Percentiles rank a stretch among this genome's conserved stretches.
These are phyloP conservation scores for Troides aeacus DNA, from an alignment of 2,888 invertebrate species.

Conservation along the genomic window DNA sequence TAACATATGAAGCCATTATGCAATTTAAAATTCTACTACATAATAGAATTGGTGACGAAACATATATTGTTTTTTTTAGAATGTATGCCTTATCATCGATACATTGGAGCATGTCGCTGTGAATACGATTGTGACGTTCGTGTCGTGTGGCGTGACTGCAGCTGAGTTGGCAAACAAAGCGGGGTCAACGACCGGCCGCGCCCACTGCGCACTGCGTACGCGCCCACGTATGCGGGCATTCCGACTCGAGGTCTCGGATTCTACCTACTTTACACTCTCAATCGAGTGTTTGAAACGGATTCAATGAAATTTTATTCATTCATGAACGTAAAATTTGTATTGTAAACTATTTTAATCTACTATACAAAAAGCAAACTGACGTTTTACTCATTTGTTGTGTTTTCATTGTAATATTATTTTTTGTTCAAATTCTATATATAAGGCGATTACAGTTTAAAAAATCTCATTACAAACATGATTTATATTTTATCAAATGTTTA, in stretches of 20 bases:
- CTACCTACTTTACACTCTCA: constrained; percentile 10
- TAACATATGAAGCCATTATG: neutral
- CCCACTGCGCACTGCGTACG: constrained; percentile 64
- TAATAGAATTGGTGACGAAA: too few species aligned
- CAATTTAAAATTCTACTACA: neutral
- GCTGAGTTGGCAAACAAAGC: constrained; percentile 80
- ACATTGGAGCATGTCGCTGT: constrained; percentile 47
- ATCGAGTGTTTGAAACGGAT: constrained; percentile 11
- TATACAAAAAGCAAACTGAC: too few species aligned
- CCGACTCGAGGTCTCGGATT: constrained; percentile 33
- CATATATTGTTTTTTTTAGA: too few species aligned
- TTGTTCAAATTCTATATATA: too few species aligned
- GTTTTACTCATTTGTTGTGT: too few species aligned
- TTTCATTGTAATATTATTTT: too few species aligned
- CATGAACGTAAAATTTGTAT: constrained; percentile 6
- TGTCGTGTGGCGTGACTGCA: constrained; percentile 59
- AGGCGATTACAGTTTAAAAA: too few species aligned
- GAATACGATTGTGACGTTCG: constrained; percentile 54
- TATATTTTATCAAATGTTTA: too few species aligned
- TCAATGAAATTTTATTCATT: constrained; percentile 14
- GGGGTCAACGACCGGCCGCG: constrained; percentile 76
- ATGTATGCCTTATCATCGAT: constrained; percentile 9
- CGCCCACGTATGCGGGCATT: constrained; percentile 63
- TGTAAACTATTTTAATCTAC: neutral
- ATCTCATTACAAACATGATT: too few species aligned